Percentiles rank a stretch among this genome's conserved stretches.
phyloP scores from a whole-genome alignment of 1,140 invertebrate species.

The Papilio machaon region DNA sequence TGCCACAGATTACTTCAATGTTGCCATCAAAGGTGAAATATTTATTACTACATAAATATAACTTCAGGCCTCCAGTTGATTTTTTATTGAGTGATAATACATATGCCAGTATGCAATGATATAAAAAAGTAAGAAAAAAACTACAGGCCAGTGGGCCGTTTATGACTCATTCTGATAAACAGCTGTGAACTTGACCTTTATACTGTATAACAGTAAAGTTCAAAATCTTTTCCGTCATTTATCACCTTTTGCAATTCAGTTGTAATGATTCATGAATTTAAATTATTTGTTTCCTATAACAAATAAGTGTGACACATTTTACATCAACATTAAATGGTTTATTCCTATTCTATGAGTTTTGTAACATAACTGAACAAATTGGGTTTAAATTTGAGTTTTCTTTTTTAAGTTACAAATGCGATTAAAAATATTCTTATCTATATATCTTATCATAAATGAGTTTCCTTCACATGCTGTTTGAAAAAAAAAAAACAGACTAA shows the following conservation, averaged over 20 bases:
- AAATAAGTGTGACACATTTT: background rate
- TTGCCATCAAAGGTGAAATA: background rate
- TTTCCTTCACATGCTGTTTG: too few relatives aligned
- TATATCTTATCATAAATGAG: too few relatives aligned
- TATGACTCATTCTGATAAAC: slow-evolving; percentile 2
- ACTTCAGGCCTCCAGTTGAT: background rate
- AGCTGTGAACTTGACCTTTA: slow-evolving; percentile 17
- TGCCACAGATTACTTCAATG: background rate
- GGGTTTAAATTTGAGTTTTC: background rate
- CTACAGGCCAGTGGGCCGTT: background rate
- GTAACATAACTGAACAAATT: background rate
- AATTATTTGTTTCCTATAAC: slow-evolving; percentile 21
- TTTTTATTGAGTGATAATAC: background rate
- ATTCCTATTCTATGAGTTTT: background rate
- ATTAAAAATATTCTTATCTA: too few relatives aligned
- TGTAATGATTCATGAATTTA: background rate
- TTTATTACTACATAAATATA: background rate
- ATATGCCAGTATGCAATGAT: background rate
- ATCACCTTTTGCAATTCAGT: background rate
- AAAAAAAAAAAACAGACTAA: too few relatives aligned
- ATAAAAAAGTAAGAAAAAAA: background rate
- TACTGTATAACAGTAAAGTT: slow-evolving; percentile 13
- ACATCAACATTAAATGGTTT: background rate
- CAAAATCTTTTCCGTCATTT: background rate
- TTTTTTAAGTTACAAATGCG: background rate